A percentile compares a stretch with the other conserved stretches of the same genome.
Conservation (phyloP, 2,888 invertebrate genomes). For the Gisinianus flammeolus region DNA sequence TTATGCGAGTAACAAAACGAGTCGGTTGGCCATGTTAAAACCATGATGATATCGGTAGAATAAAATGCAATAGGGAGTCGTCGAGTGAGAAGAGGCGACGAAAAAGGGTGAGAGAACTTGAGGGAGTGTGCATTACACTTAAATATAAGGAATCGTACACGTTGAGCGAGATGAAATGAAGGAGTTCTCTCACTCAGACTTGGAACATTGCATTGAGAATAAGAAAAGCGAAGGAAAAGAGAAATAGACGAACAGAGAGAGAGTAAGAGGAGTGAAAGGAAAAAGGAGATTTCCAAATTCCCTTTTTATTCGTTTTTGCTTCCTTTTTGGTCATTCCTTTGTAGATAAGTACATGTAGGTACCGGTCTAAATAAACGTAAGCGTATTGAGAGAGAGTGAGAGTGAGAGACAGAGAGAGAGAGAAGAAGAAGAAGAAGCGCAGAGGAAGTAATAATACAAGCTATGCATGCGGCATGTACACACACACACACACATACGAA, state of each 20-base stretch:
- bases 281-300: conserved; percentile 48
- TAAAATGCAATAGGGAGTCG: too few relatives aligned
- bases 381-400: too few relatives aligned
- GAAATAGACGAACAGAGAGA: not conserved
- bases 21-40: not conserved
- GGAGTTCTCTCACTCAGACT: too few relatives aligned
- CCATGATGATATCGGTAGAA: too few relatives aligned
- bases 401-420: too few relatives aligned
- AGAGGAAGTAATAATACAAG: too few relatives aligned
- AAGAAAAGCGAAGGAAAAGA: conserved; percentile 41
- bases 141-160: conserved; percentile 10
- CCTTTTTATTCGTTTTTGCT: conserved; percentile 46
- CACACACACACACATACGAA: too few relatives aligned
- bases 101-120: not conserved
- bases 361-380: too few relatives aligned
- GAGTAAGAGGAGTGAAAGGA: conserved; percentile 38
- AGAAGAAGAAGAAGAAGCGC: too few relatives aligned
- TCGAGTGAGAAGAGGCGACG: not conserved
- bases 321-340: conserved; percentile 32
- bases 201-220: too few relatives aligned
- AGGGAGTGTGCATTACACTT: not conserved
- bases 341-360: not conserved
- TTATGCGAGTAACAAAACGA: not conserved
- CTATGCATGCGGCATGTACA: too few relatives aligned
- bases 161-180: conserved; percentile 25